A percentile compares a stretch with the other conserved stretches of the same genome.
These are phyloP conservation scores for Spinus pinus DNA, from an alignment of 2,797 vertebrate species.

Conservation along the genomic window DNA sequence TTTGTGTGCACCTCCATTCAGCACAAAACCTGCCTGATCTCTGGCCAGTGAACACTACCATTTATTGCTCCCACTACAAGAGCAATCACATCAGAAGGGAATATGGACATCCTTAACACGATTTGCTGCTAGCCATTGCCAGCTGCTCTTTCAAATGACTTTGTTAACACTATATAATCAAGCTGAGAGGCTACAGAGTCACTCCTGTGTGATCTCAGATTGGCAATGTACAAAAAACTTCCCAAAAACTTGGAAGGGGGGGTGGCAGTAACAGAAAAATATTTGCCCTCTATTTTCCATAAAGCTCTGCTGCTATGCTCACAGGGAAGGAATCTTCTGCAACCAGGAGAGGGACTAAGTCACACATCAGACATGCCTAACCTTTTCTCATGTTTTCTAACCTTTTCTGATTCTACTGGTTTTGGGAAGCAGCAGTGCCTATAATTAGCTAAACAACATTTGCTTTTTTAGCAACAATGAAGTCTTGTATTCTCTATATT, in stretches of 20 bases:
- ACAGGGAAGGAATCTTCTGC: not conserved
- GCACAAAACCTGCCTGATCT: not conserved
- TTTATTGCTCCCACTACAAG: not conserved
- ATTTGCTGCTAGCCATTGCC: not conserved
- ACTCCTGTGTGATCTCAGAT: not conserved
- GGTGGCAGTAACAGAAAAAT: not conserved
- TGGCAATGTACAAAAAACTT: not conserved
- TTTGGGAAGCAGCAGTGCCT: not conserved
- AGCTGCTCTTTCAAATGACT: not conserved
- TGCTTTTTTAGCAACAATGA: not conserved
- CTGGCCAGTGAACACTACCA: not conserved
- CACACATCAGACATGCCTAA: not conserved
- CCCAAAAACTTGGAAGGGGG: not conserved
- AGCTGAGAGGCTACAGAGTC: not conserved
- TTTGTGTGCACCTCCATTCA: not conserved
- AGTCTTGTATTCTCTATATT: not conserved
- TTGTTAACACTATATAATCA: not conserved
- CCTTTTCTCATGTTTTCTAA: not conserved
- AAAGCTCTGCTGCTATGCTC: not conserved
- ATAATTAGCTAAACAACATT: not conserved
- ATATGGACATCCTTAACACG: not conserved
- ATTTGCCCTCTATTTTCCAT: not conserved
- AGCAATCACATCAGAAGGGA: not conserved
- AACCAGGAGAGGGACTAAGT: not conserved
- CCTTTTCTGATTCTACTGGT: not conserved